Evolutionary conservation across 2,797 vertebrate genomes (phyloP).

Genomic region (Nannoperca australis): DNA sequence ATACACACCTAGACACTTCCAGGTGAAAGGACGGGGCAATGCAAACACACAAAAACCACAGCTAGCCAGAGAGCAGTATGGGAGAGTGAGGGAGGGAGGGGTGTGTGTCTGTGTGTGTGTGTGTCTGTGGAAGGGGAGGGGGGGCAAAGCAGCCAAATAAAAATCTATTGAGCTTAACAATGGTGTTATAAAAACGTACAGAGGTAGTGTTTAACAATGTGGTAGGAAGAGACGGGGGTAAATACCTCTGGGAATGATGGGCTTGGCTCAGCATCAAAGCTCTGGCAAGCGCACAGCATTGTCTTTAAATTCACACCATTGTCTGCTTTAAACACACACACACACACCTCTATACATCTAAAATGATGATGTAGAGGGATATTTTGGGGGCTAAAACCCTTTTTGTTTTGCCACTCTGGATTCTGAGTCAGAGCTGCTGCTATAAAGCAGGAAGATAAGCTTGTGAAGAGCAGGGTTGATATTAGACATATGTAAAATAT

Average conservation of each 20-base stretch:
- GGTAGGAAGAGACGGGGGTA: conserved; percentile 84
- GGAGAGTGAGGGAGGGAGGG: conserved; percentile 49
- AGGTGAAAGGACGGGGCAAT: conserved; percentile 85
- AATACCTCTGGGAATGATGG: conserved; percentile 82
- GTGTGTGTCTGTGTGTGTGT: background rate
- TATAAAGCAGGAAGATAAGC: conserved; percentile 25
- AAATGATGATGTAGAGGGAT: conserved; percentile 75
- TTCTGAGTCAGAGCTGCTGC: conserved; percentile 43
- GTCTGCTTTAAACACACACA: conserved; percentile 73
- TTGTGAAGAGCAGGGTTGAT: background rate
- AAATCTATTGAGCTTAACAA: conserved; percentile 85
- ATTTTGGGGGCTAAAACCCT: conserved; percentile 72
- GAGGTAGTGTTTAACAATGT: conserved; percentile 86
- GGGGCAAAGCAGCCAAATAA: conserved; percentile 76
- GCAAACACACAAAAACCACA: conserved; percentile 77
- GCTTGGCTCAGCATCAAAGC: conserved; percentile 85
- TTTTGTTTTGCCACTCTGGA: conserved; percentile 64
- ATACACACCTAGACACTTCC: conserved; percentile 86
- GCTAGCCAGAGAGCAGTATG: conserved; percentile 57
- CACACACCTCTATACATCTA: conserved; percentile 71
- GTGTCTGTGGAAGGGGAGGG: conserved; percentile 2
- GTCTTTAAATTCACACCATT: conserved; percentile 85
- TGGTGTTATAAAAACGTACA: conserved; percentile 85
- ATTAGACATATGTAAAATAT: conserved; percentile 19
- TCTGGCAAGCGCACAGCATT: conserved; percentile 79